These are phyloP conservation scores for Virgularia gustaviana DNA, from an alignment of 92 coral and sea anemone species.

Conservation along the genomic window DNA sequence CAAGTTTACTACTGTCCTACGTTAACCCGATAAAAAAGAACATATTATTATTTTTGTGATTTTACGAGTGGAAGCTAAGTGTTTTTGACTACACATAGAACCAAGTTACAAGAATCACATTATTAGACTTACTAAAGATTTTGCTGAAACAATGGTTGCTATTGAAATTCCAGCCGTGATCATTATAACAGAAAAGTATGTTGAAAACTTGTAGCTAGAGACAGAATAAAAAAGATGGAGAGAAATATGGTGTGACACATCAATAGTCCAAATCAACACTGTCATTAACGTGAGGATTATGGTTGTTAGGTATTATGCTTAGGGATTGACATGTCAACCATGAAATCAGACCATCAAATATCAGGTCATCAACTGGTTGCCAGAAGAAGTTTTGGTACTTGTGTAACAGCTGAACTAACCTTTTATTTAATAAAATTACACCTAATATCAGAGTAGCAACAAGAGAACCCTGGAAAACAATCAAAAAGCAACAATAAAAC, in stretches of 20 bases:
- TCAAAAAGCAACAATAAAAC: no score
- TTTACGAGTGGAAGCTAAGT: no score
- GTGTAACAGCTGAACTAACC: conserved; percentile 38
- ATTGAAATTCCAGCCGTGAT: conserved; percentile 78
- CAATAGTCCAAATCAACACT: no score
- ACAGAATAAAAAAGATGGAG: not conserved
- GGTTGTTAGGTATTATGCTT: no score
- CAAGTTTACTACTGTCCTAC: conserved; percentile 28
- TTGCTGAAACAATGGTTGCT: conserved; percentile 79
- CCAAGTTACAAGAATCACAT: not conserved
- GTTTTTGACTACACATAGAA: not conserved
- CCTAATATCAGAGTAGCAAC: conserved; percentile 86
- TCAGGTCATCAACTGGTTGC: no score
- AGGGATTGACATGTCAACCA: no score
- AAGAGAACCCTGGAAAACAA: conserved; percentile 72
- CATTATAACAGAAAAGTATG: conserved; percentile 82
- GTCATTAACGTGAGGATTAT: no score
- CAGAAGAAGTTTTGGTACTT: no score
- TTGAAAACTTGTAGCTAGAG: conserved; percentile 74
- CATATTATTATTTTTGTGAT: no score
- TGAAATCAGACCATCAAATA: no score
- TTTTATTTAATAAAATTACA: conserved; percentile 69
- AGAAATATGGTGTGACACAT: no score
- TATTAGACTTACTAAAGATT: conserved; percentile 61
- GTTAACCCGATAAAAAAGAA: no score